Evolutionary conservation across 2,797 vertebrate genomes (phyloP).

Genomic region (Phylloscopus collybita): DNA sequence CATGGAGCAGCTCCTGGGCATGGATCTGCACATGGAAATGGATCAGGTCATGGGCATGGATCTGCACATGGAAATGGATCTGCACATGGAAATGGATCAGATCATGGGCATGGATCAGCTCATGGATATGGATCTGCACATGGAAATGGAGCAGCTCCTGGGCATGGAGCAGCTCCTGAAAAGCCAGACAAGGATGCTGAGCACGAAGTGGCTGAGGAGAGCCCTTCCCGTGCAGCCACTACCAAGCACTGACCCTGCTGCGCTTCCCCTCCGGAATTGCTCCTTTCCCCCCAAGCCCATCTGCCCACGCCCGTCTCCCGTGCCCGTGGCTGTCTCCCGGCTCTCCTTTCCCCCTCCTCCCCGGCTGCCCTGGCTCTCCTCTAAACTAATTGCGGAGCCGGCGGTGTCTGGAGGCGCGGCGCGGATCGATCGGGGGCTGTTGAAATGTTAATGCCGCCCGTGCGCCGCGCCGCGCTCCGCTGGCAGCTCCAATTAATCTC

Average conservation of each 20-base stretch:
- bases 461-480: constrained; percentile 88
- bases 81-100: background rate
- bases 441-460: constrained; percentile 97
- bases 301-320: background rate
- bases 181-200: background rate
- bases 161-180: fast-evolving
- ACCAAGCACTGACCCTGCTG: fast-evolving
- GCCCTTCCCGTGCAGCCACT: fast-evolving
- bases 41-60: background rate
- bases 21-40: fast-evolving
- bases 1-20: fast-evolving
- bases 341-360: background rate
- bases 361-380: constrained; percentile 78
- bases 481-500: constrained; percentile 99
- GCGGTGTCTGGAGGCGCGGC: constrained; percentile 75
- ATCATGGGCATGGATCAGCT: fast-evolving
- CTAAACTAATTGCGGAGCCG: constrained; percentile 77
- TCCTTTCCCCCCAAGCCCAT: background rate
- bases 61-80: too few relatives aligned
- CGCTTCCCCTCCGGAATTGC: background rate
- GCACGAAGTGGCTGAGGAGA: fast-evolving
- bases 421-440: constrained; percentile 88
- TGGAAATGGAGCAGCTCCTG: background rate
- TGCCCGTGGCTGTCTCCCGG: background rate
- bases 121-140: fast-evolving